phyloP scores from a whole-genome alignment of 2,113 vertebrate species.

The Panurus biarmicus region DNA sequence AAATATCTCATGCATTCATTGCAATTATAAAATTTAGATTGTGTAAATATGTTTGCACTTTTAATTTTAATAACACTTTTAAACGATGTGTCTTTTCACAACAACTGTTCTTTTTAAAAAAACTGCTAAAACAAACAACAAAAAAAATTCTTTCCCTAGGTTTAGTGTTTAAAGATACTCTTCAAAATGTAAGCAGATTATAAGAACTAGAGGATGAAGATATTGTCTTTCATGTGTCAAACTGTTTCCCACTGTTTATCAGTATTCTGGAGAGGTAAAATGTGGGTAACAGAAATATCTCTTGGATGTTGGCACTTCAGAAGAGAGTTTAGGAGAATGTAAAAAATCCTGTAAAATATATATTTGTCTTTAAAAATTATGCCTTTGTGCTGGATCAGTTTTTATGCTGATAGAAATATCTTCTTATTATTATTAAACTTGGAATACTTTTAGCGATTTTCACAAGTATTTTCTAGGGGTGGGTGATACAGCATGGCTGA shows the following conservation, averaged over 20 bases:
- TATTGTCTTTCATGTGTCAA: not conserved
- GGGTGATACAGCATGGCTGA: conserved; percentile 28
- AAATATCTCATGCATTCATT: not conserved
- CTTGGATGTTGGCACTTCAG: not conserved
- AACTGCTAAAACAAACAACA: not conserved
- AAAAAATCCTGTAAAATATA: not conserved
- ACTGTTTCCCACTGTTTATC: not conserved
- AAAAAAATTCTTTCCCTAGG: not conserved
- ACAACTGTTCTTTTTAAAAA: not conserved
- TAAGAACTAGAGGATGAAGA: not conserved
- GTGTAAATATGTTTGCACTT: not conserved
- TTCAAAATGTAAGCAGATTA: not conserved
- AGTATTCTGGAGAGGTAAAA: not conserved
- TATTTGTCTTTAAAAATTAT: not conserved
- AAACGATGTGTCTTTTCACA: not conserved
- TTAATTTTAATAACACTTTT: not conserved
- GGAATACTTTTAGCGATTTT: conserved; percentile 17
- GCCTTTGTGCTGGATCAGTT: not conserved
- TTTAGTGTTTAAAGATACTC: not conserved
- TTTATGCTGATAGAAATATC: not conserved
- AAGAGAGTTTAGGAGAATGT: not conserved
- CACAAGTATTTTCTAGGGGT: conserved; percentile 15
- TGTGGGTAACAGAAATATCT: not conserved
- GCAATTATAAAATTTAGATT: not conserved
- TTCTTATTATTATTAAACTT: not conserved